Conservation (phyloP, 2,888 invertebrate genomes). For the Caenorhabditis sp. region DNA sequence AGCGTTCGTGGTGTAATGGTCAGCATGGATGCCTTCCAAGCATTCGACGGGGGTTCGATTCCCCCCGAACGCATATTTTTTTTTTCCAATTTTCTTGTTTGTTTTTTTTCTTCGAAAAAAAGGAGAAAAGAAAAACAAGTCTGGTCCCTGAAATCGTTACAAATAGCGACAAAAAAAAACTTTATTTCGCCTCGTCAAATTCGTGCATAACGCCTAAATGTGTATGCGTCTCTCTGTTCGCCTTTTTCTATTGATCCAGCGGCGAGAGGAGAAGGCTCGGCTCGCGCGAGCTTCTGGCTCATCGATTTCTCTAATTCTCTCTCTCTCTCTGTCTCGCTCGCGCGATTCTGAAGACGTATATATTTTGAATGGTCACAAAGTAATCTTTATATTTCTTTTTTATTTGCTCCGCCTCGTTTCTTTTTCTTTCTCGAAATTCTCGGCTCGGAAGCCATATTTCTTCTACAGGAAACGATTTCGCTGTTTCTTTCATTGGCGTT, state of each 20-base stretch:
- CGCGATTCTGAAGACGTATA: constrained; percentile 8
- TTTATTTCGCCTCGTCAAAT: not conserved
- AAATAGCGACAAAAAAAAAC: constrained; percentile 6
- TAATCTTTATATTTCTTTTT: not conserved
- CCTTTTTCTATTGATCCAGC: constrained; percentile 5
- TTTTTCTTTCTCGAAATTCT: constrained; percentile 9
- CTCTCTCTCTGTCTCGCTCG: constrained; percentile 12
- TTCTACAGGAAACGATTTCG: too few species aligned
- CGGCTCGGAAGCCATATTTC: too few species aligned
- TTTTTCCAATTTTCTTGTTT: constrained; percentile 10
- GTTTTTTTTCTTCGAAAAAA: constrained; percentile 7
- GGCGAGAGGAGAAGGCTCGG: constrained; percentile 13
- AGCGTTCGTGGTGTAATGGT: constrained; percentile 62
- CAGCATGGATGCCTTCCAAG: constrained; percentile 63
- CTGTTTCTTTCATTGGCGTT: too few species aligned
- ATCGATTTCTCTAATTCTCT: constrained; percentile 10
- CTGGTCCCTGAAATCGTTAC: too few species aligned
- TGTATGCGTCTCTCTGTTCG: not conserved
- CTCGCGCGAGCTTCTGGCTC: constrained; percentile 25
- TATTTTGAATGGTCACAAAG: not conserved
- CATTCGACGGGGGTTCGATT: constrained; percentile 62
- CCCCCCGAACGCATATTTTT: constrained; percentile 56
- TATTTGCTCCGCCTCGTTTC: not conserved
- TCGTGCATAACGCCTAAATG: not conserved
- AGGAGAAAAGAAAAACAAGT: too few species aligned